Evolutionary conservation across 1,140 invertebrate genomes (phyloP).

Genomic region (Listronotus bonariensis): DNA sequence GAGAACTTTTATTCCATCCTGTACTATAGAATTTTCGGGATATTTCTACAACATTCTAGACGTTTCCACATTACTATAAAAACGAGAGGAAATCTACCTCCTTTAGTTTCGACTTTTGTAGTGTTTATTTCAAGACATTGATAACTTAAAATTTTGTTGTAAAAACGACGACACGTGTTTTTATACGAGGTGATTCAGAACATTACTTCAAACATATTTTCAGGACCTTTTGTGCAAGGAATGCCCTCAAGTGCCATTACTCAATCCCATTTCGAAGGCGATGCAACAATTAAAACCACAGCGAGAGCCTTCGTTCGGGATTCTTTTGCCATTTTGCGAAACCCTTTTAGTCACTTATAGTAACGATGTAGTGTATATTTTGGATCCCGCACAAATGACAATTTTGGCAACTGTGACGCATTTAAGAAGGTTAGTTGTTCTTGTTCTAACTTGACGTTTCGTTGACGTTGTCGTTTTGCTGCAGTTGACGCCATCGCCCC

Average conservation of each 20-base stretch:
- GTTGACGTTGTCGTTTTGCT: too few relatives aligned
- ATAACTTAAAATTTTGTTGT: slow-evolving; percentile 18
- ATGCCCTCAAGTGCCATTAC: slow-evolving; percentile 66
- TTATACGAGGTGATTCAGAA: too few relatives aligned
- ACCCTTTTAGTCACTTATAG: slow-evolving; percentile 76
- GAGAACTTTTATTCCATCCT: too few relatives aligned
- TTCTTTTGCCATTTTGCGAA: slow-evolving; percentile 68
- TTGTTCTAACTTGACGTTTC: too few relatives aligned
- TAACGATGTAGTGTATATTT: slow-evolving; percentile 70
- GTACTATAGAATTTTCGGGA: too few relatives aligned
- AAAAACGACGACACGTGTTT: slow-evolving; percentile 8
- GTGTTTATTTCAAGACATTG: too few relatives aligned
- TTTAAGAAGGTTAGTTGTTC: slow-evolving; percentile 53
- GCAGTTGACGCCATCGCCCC: too few relatives aligned
- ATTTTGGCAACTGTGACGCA: slow-evolving; percentile 60
- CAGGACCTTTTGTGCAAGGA: slow-evolving; percentile 49
- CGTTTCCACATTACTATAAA: too few relatives aligned
- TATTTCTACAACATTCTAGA: too few relatives aligned
- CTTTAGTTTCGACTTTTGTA: too few relatives aligned
- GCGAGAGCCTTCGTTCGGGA: slow-evolving; percentile 69
- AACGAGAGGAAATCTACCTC: too few relatives aligned
- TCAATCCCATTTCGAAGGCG: slow-evolving; percentile 66
- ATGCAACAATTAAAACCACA: slow-evolving; percentile 56
- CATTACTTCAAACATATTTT: too few relatives aligned
- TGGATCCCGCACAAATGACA: slow-evolving; percentile 69